phyloP scores from a whole-genome alignment of 2,113 vertebrate genomes.

The Alethe castanea region DNA sequence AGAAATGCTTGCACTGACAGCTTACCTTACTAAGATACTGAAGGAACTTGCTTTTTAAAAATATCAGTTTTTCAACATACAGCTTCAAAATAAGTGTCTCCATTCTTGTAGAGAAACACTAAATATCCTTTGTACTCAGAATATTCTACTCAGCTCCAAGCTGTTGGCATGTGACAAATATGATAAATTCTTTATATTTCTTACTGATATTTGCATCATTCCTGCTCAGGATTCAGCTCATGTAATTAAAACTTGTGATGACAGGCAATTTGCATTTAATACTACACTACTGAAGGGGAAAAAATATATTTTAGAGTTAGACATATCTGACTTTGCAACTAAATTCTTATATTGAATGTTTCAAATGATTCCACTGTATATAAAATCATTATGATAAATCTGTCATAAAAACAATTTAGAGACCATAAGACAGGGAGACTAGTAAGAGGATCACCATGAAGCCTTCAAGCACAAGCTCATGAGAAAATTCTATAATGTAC shows the following conservation, averaged over 20 bases:
- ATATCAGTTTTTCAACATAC: neutral
- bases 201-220: neutral
- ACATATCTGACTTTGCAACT: neutral
- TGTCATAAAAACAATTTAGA: neutral
- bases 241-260: neutral
- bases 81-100: conserved; percentile 19
- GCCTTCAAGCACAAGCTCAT: neutral
- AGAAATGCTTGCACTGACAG: conserved; percentile 19
- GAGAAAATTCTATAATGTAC: neutral
- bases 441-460: neutral
- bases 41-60: neutral
- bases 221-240: neutral
- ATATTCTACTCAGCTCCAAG: conserved; percentile 1
- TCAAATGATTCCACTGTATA: neutral
- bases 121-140: neutral
- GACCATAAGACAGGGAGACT: neutral
- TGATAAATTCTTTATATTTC: neutral
- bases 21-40: conserved; percentile 5
- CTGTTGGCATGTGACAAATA: neutral
- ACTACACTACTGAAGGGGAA: neutral
- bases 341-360: neutral
- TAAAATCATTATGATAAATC: neutral
- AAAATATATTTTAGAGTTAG: neutral
- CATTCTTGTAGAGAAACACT: conserved; percentile 9
- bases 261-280: neutral